Conservation (phyloP, 2,797 vertebrate species). For the Onychomys torridus region DNA sequence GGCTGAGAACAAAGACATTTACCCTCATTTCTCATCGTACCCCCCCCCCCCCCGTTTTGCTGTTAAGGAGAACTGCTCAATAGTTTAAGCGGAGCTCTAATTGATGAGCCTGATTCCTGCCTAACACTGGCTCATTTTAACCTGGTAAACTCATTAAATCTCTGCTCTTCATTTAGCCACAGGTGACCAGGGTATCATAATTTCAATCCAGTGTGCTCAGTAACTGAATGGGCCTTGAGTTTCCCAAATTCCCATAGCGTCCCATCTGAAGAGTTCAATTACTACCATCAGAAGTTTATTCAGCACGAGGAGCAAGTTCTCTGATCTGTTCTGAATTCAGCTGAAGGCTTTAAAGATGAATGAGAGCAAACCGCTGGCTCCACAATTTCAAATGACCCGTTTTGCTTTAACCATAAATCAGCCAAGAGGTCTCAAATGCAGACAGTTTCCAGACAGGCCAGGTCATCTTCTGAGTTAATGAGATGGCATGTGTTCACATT, state of each 20-base stretch:
- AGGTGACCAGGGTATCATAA: slow-evolving; percentile 75
- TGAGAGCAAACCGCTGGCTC: slow-evolving; percentile 68
- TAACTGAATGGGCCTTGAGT: slow-evolving; percentile 67
- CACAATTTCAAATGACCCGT: slow-evolving; percentile 63
- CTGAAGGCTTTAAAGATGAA: slow-evolving; percentile 66
- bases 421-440: slow-evolving; percentile 13
- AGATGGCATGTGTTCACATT: background rate
- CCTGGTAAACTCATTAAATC: slow-evolving; percentile 75
- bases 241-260: slow-evolving; percentile 2
- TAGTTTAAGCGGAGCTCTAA: slow-evolving; percentile 72
- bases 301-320: slow-evolving; percentile 50
- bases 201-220: slow-evolving; percentile 64
- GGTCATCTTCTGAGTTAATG: background rate
- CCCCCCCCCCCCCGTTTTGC: background rate
- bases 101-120: slow-evolving; percentile 73
- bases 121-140: slow-evolving; percentile 73
- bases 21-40: no score
- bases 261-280: slow-evolving; percentile 41
- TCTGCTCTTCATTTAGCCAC: slow-evolving; percentile 71
- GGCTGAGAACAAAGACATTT: background rate
- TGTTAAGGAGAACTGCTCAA: slow-evolving; percentile 52
- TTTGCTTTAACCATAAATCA: slow-evolving; percentile 69
- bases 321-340: slow-evolving; percentile 71
- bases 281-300: slow-evolving; percentile 49
- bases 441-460: slow-evolving; percentile 64